phyloP scores from a whole-genome alignment of 2,888 invertebrate species.

The Acronicta aceris region DNA sequence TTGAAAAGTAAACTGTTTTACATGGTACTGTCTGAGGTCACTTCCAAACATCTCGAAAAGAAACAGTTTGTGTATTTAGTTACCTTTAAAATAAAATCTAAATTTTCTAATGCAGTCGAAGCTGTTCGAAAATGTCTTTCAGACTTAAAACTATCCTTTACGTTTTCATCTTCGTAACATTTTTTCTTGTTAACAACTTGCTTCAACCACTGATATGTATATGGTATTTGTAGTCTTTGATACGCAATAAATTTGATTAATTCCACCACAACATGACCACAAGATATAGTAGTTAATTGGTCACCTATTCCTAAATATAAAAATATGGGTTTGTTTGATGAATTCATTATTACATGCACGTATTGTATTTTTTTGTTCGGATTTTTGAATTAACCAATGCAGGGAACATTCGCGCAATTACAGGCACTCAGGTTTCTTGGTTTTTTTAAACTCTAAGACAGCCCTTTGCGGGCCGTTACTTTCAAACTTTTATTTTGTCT shows the following conservation, averaged over 20 bases:
- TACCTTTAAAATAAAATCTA: conserved; percentile 84
- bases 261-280: conserved; percentile 88
- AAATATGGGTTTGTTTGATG: conserved; percentile 61
- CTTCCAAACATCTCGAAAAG: too few species aligned
- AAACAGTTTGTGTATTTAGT: too few species aligned
- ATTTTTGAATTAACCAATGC: too few species aligned
- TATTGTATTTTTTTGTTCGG: too few species aligned
- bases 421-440: too few species aligned
- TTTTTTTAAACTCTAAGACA: too few species aligned
- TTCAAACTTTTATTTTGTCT: too few species aligned
- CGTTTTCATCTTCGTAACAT: conserved; percentile 59
- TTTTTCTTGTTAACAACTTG: conserved; percentile 80
- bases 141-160: conserved; percentile 77
- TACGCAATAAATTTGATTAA: conserved; percentile 88
- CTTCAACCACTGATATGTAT: conserved; percentile 85
- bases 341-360: conserved; percentile 57
- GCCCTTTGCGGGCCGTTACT: too few species aligned
- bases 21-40: too few species aligned
- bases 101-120: conserved; percentile 79
- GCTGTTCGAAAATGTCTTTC: conserved; percentile 81
- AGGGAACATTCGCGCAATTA: too few species aligned
- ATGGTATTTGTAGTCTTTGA: conserved; percentile 89
- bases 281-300: conserved; percentile 88
- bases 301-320: conserved; percentile 84
- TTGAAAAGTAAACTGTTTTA: too few species aligned